Evolutionary conservation across 2,797 vertebrate species (phyloP), one percentile per base, ranked within the genome.

Genomic region (Cyclopterus lumpus): DNA sequence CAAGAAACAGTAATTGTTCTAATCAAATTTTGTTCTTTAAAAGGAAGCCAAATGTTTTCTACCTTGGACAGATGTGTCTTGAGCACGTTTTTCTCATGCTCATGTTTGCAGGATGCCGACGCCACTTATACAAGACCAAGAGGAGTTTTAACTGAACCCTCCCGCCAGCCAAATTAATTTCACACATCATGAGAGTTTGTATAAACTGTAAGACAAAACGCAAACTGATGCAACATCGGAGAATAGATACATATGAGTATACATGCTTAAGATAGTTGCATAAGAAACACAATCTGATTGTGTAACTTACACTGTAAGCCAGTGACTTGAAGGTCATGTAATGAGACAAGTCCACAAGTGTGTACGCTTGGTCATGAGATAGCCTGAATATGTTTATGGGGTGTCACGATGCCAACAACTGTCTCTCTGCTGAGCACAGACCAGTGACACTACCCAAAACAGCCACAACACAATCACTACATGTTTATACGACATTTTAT

Each of bases 1-100:
- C 92, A 94, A 93, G 92, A 95, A 94, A 95, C 94, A 89, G 93
- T 93, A 94, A 91, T 92, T 89, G 84, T 94, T 93, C 72, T 94
- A 95, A 95, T 95, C 94, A 95, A 95, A 95, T 95, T 90, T 91
- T 93, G 91, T 85, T 94, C 91, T 93, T 92, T 76, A 85, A 95
- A 94, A 95, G 94, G 94, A 95, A 95, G 93, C 93, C 85, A 92
- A 93, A 90, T 63, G 87, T 91, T 92, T 85, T 95, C 81, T 81
- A 88, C 85, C 42, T 85, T 80, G 81, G 88, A 89, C 94, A 95
- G 93, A 95, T 95, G 94, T 93, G 90, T 84, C 67, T 84, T 80
- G 61, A 63, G 74, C 71, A 66, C n/a, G 65, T 76, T 84, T 89
- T 85, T 90, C 79, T 89, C 79, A 88, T 78, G 82, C 80, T 89